phyloP scores from a whole-genome alignment of 2,888 invertebrate genomes.

The Pediacus dermestoides region DNA sequence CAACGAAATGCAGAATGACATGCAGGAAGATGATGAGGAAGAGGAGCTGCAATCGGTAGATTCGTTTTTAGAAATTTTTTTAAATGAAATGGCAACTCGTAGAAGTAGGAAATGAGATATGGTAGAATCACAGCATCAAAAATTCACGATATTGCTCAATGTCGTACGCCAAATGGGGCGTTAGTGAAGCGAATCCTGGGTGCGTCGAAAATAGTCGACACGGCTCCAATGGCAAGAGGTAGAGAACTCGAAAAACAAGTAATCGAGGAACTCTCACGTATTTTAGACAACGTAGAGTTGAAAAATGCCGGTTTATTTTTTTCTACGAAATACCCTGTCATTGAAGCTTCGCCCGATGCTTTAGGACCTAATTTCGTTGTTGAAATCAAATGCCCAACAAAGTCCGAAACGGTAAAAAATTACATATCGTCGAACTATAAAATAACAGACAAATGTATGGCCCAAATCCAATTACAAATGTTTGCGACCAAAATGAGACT shows the following conservation, averaged over 20 bases:
- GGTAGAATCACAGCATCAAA: conserved; percentile 36
- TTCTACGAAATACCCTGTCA: not conserved
- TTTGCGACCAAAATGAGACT: conserved; percentile 7
- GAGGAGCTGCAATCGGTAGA: too few relatives aligned
- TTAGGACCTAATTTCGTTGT: not conserved
- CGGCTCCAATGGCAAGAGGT: conserved; percentile 15
- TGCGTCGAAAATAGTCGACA: conserved; percentile 23
- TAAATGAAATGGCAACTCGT: too few relatives aligned
- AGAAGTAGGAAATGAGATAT: conserved; percentile 37
- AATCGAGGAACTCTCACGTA: not conserved
- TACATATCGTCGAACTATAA: not conserved
- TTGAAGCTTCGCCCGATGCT: conserved; percentile 3
- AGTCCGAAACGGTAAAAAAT: not conserved
- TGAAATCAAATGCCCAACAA: conserved; percentile 3
- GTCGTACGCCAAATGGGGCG: conserved; percentile 23
- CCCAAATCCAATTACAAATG: conserved; percentile 12
- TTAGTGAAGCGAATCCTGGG: conserved; percentile 11
- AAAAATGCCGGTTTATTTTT: not conserved
- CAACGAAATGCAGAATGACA: too few relatives aligned
- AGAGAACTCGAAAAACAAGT: conserved; percentile 8
- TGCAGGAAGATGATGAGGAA: too few relatives aligned
- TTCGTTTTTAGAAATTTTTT: too few relatives aligned
- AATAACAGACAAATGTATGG: conserved; percentile 1
- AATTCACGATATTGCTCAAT: conserved; percentile 35
- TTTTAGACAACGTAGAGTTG: not conserved